Percentiles rank a stretch among this genome's conserved stretches.
These are phyloP conservation scores for Pollenia angustigena DNA, from an alignment of 2,888 invertebrate species.

Conservation along the genomic window DNA sequence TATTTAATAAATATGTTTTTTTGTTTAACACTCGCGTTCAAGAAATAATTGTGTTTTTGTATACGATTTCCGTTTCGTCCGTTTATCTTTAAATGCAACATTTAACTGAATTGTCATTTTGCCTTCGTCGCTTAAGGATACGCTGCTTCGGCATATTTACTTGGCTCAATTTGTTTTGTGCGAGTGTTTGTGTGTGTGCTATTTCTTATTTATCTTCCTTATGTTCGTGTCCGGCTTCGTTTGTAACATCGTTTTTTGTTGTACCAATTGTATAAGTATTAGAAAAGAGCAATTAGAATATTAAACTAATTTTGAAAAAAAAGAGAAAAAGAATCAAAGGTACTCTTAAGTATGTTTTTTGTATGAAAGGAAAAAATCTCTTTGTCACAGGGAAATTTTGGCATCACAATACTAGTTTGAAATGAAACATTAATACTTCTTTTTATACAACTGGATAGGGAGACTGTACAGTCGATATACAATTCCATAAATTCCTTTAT, in stretches of 20 bases:
- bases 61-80: constrained; percentile 77
- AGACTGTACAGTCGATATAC: no score
- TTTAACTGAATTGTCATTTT: constrained; percentile 81
- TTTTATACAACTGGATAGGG: no score
- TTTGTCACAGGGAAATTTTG: background rate
- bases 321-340: constrained; percentile 11
- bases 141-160: constrained; percentile 75
- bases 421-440: background rate
- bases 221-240: constrained; percentile 52
- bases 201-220: constrained; percentile 50
- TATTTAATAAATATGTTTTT: constrained; percentile 8
- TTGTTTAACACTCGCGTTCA: constrained; percentile 55
- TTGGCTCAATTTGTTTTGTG: constrained; percentile 19
- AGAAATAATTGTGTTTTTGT: constrained; percentile 14
- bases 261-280: constrained; percentile 20
- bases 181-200: background rate
- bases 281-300: constrained; percentile 27
- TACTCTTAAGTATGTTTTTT: background rate
- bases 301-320: background rate
- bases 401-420: background rate
- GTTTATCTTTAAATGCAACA: constrained; percentile 81
- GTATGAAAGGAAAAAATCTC: background rate
- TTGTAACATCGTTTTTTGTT: constrained; percentile 51
- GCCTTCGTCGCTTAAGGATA: constrained; percentile 79
- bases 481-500: no score